Evolutionary conservation across 2,888 invertebrate genomes (phyloP), one percentile per base, ranked within the genome.

Genomic region (Melanophora roralis): DNA sequence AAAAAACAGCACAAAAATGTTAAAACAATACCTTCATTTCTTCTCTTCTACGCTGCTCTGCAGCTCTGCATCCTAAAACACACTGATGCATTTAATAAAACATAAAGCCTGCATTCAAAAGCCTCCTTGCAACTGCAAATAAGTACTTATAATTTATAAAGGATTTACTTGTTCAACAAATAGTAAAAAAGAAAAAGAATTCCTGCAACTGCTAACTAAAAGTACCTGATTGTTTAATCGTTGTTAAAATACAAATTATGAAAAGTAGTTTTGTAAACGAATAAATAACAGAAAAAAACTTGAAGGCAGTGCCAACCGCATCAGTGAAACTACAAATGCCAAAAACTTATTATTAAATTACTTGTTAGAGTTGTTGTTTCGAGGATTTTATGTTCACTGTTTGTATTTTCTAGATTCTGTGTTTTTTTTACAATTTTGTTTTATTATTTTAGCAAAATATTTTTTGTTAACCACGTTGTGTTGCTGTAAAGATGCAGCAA

Each of bases 81-180:
- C 38, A 45, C 59, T 49, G 34, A 40, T 40, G 73, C 55, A 38
- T 19, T 23, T 27, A 65, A 40, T 6, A 32, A 12, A 51, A 6
- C 49, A n/a, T 23, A 5, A 9, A 27, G 8, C 6, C 16, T 21
- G 9, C 27, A 3, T n/a, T n/a, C n/a, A n/a, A n/a, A n/a, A 27
- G 27, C 27, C 27, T 53, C 8, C 43, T 11, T 47, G 32, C 49
- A 45, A 45, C 38, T 47, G 36, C 65, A 69, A 67, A 34, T 49
- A 74, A 23, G 59, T 73, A 55, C 64, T 73, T 55, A 32, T 55
- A 62, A 53, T 68, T 75, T 75, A 21, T 68, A 32, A 68, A 62
- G 76, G 62, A 76, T 69, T 57, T 69, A 21, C 21, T 23, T 62
- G 4, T 27, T 27, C 43, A 27, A 47, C 34, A 59, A 55, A 49